A percentile compares a stretch with the other conserved stretches of the same genome.
These are phyloP conservation scores for Ethmia dodecea DNA, from an alignment of 2,888 invertebrate species.

Conservation along the genomic window DNA sequence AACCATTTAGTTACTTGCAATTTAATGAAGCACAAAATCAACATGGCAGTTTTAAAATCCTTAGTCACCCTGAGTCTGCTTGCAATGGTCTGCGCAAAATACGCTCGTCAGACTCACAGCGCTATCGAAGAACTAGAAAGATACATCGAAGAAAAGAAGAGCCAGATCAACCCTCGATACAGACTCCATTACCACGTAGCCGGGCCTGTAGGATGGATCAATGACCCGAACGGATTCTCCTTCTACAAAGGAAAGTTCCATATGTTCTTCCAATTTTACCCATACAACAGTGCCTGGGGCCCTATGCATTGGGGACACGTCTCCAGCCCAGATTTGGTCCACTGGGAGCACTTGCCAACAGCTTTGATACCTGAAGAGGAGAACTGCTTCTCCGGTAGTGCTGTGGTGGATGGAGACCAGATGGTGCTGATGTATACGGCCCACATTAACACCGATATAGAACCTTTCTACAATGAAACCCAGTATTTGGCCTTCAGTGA, in stretches of 20 bases:
- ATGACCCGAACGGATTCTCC: slow-evolving; percentile 77
- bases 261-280: slow-evolving; percentile 74
- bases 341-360: slow-evolving; percentile 67
- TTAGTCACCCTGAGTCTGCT: slow-evolving; percentile 26
- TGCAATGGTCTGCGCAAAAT: slow-evolving; percentile 24
- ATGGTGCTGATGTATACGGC: slow-evolving; percentile 62
- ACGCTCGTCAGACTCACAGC: slow-evolving; percentile 23
- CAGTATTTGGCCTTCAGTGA: slow-evolving; percentile 60
- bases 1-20: no score
- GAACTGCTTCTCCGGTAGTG: slow-evolving; percentile 68
- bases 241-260: slow-evolving; percentile 70
- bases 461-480: slow-evolving; percentile 47
- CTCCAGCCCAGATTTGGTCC: slow-evolving; percentile 59
- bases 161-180: slow-evolving; percentile 50
- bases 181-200: slow-evolving; percentile 55
- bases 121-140: slow-evolving; percentile 40
- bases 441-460: slow-evolving; percentile 30
- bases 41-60: slow-evolving; percentile 16
- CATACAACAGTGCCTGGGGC: slow-evolving; percentile 59
- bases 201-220: slow-evolving; percentile 74
- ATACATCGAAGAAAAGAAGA: slow-evolving; percentile 46
- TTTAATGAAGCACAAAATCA: no score
- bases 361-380: slow-evolving; percentile 66
- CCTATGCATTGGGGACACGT: slow-evolving; percentile 78
- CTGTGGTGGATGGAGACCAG: slow-evolving; percentile 48